Evolutionary conservation across 2,888 invertebrate genomes (phyloP).

Genomic region (Drosophila prostipennis): DNA sequence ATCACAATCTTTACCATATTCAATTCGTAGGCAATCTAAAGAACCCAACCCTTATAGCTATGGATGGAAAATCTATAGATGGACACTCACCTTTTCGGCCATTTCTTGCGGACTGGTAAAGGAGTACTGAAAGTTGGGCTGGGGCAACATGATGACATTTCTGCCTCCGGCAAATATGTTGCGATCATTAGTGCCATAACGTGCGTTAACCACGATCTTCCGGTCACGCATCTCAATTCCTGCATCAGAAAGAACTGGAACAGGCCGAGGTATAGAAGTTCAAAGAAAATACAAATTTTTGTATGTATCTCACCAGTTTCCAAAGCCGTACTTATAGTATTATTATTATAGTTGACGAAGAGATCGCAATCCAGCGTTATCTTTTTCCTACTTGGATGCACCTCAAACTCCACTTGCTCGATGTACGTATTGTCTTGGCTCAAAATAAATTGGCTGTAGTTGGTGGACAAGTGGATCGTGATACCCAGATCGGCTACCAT

Average conservation of each 20-base stretch:
- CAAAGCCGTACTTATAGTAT: slow-evolving; percentile 21
- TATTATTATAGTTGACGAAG: slow-evolving; percentile 66
- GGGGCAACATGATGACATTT: slow-evolving; percentile 27
- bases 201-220: slow-evolving; percentile 58
- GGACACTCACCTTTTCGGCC: slow-evolving; percentile 69
- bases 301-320: slow-evolving; percentile 13
- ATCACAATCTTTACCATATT: not conserved
- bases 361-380: slow-evolving; percentile 61
- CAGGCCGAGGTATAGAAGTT: not conserved
- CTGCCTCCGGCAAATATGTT: slow-evolving; percentile 73
- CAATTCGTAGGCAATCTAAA: slow-evolving; percentile 60
- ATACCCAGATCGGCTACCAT: slow-evolving; percentile 70
- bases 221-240: slow-evolving; percentile 35
- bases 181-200: slow-evolving; percentile 63
- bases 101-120: slow-evolving; percentile 59
- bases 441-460: slow-evolving; percentile 36
- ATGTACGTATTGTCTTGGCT: slow-evolving; percentile 40
- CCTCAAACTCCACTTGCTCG: slow-evolving; percentile 54
- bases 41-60: not conserved
- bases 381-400: not conserved
- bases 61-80: fast-evolving
- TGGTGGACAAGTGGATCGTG: slow-evolving; percentile 39
- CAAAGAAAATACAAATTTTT: not conserved
- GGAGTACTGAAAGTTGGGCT: slow-evolving; percentile 64
- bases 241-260: slow-evolving; percentile 38